Evolutionary conservation across 2,797 vertebrate species (phyloP).

Genomic region (Oreortyx pictus): DNA sequence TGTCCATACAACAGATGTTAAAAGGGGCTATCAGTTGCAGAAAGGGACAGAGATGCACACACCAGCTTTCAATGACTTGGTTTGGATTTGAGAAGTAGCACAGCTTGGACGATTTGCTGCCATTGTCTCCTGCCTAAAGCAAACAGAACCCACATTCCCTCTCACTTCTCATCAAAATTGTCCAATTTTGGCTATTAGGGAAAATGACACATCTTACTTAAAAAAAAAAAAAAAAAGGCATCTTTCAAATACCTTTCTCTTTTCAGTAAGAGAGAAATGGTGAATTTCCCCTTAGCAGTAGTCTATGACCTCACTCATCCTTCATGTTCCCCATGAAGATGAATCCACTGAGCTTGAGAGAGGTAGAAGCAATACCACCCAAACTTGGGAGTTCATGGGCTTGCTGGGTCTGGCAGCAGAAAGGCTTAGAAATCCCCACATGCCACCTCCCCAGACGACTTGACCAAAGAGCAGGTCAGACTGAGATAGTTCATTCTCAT

Average conservation of each 20-base stretch:
- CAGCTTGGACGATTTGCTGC: background rate
- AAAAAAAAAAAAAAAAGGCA: background rate
- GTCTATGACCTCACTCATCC: background rate
- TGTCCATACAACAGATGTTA: background rate
- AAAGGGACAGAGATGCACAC: background rate
- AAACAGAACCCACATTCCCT: background rate
- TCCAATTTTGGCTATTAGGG: background rate
- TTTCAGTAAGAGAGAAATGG: background rate
- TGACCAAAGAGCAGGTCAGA: constrained; percentile 56
- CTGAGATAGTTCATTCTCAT: constrained; percentile 6
- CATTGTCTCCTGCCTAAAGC: background rate
- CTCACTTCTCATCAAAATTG: background rate
- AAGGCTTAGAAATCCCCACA: background rate
- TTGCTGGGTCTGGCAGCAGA: background rate
- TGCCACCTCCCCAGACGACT: background rate
- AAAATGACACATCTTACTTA: background rate
- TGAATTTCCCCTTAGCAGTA: background rate
- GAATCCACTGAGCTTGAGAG: background rate
- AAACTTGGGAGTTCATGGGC: background rate
- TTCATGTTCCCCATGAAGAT: fast-evolving
- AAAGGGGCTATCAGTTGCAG: background rate
- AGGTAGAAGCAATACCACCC: background rate
- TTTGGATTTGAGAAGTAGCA: background rate
- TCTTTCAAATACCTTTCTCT: background rate
- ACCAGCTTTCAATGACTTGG: background rate